Conservation (phyloP, 1,140 invertebrate species). For the Goniozus legneri region DNA sequence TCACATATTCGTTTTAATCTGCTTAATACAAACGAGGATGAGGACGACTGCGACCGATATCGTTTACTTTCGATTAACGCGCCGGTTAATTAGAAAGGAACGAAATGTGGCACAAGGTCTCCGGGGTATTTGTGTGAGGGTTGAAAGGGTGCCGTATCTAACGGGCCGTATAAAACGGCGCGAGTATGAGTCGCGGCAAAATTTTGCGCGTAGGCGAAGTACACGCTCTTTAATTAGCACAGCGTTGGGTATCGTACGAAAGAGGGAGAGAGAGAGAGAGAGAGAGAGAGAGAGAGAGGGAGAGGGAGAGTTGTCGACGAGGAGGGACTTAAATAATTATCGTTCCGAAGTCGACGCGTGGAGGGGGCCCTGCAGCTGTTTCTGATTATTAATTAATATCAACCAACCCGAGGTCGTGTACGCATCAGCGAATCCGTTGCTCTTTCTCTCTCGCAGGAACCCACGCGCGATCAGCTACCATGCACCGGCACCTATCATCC, state of each 20-base stretch:
- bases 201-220: slow-evolving; percentile 27
- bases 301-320: slow-evolving; percentile 12
- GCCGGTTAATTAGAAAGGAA: neutral
- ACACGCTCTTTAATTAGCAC: slow-evolving; percentile 48
- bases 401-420: slow-evolving; percentile 37
- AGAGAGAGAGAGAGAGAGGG: neutral
- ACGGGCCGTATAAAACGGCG: slow-evolving; percentile 35
- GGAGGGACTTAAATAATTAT: slow-evolving; percentile 48
- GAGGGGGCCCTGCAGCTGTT: slow-evolving; percentile 50
- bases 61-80: neutral
- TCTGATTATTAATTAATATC: slow-evolving; percentile 55
- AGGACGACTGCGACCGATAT: neutral
- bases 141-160: slow-evolving; percentile 25
- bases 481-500: slow-evolving; percentile 1
- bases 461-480: too few relatives aligned
- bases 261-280: neutral
- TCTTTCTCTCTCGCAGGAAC: slow-evolving; percentile 19
- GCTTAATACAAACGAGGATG: neutral
- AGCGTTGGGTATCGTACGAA: slow-evolving; percentile 10
- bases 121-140: slow-evolving; percentile 22
- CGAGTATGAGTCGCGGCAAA: slow-evolving; percentile 37
- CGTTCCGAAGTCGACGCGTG: slow-evolving; percentile 32
- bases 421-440: slow-evolving; percentile 31
- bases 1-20: slow-evolving; percentile 5
- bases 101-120: slow-evolving; percentile 35